These are phyloP conservation scores for Chelmon rostratus DNA, from an alignment of 2,797 vertebrate genomes.

Conservation along the genomic window DNA sequence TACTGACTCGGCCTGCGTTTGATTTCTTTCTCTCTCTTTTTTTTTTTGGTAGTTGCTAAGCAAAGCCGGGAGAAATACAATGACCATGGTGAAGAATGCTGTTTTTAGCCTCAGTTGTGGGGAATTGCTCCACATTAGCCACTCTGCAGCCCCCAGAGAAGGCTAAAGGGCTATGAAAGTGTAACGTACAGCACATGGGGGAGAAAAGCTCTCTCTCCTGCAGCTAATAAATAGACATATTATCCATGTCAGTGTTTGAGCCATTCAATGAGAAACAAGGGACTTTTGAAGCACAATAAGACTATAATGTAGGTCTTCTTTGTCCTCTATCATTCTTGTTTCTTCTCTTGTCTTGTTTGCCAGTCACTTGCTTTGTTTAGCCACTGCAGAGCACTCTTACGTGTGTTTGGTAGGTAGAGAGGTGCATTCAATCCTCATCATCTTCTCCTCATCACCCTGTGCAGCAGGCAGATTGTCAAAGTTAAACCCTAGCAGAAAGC, in stretches of 20 bases:
- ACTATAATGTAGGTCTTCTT: slow-evolving; percentile 6
- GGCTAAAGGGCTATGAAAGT: slow-evolving; percentile 42
- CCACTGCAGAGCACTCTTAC: not conserved
- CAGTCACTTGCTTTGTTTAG: slow-evolving; percentile 35
- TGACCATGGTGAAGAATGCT: slow-evolving; percentile 63
- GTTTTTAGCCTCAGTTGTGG: slow-evolving; percentile 63
- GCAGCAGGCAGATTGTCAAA: slow-evolving; percentile 6
- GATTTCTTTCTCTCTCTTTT: slow-evolving; percentile 5
- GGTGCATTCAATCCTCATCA: slow-evolving; percentile 19
- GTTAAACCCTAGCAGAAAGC: slow-evolving; percentile 27
- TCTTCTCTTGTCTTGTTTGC: too few relatives aligned
- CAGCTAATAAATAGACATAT: slow-evolving; percentile 47
- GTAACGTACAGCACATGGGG: slow-evolving; percentile 31
- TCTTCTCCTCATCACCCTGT: slow-evolving; percentile 19
- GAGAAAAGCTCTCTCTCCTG: slow-evolving; percentile 30
- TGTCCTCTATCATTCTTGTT: slow-evolving; percentile 6
- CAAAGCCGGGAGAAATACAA: slow-evolving; percentile 60
- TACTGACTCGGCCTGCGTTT: slow-evolving; percentile 45
- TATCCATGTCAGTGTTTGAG: slow-evolving; percentile 43
- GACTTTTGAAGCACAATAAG: slow-evolving; percentile 43
- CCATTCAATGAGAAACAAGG: slow-evolving; percentile 39
- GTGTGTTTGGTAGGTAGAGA: slow-evolving; percentile 11
- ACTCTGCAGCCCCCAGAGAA: slow-evolving; percentile 43
- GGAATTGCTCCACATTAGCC: slow-evolving; percentile 64
- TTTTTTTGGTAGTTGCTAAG: slow-evolving; percentile 64